phyloP scores from a whole-genome alignment of 2,888 invertebrate genomes.

The Pheosia tremula region DNA sequence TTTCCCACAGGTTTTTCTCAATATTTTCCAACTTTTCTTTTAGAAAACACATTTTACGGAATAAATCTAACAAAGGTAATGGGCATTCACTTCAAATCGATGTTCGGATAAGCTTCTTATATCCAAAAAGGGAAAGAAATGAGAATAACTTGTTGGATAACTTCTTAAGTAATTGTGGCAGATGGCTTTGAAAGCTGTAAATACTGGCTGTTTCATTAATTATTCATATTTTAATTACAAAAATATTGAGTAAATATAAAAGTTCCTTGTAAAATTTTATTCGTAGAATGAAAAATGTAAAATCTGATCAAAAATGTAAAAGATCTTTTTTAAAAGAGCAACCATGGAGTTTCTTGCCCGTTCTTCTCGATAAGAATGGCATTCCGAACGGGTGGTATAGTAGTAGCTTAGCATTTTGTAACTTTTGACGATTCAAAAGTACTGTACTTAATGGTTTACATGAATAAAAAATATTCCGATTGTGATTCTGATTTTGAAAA shows the following conservation, averaged over 20 bases:
- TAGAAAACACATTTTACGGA: constrained; percentile 25
- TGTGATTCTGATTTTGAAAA: too few species aligned
- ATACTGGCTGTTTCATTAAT: constrained; percentile 1
- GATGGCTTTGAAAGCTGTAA: constrained; percentile 14
- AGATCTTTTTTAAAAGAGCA: too few species aligned
- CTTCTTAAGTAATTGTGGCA: constrained; percentile 15
- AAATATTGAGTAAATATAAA: neutral
- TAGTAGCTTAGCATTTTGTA: too few species aligned
- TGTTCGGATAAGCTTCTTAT: constrained; percentile 26
- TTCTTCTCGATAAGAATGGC: too few species aligned
- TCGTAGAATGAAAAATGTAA: too few species aligned
- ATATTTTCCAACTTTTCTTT: constrained; percentile 35
- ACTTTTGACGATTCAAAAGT: too few species aligned
- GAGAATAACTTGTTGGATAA: constrained; percentile 6
- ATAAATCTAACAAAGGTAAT: constrained; percentile 24
- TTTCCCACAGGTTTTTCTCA: constrained; percentile 17
- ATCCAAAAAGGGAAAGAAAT: constrained; percentile 19
- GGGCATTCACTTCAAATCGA: constrained; percentile 17
- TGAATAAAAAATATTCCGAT: too few species aligned
- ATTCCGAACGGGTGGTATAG: too few species aligned
- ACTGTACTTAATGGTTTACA: too few species aligned
- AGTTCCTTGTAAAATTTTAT: too few species aligned
- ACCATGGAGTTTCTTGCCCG: too few species aligned
- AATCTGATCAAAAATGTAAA: too few species aligned
- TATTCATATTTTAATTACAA: neutral